A percentile compares a stretch with the other conserved stretches of the same genome.
Evolutionary conservation across 1,140 invertebrate species (phyloP).

Genomic region (Polyergus mexicanus): DNA sequence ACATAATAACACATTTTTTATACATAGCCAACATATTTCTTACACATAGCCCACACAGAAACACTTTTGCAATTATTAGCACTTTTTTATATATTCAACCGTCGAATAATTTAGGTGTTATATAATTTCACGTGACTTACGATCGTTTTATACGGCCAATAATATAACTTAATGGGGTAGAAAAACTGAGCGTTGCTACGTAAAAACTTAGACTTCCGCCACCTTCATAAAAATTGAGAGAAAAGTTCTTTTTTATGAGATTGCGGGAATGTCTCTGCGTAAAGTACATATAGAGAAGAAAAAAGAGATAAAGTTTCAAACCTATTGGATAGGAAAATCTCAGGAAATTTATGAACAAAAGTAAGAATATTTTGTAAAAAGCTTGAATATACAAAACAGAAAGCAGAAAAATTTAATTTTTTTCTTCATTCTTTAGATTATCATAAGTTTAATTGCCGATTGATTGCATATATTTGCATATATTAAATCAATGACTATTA

Average conservation of each 20-base stretch:
- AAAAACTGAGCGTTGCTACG: conserved; percentile 42
- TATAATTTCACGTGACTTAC: neutral
- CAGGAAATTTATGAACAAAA: conserved; percentile 29
- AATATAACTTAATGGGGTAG: conserved; percentile 55
- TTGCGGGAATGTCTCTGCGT: conserved; percentile 46
- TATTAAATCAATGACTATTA: neutral
- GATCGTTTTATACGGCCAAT: conserved; percentile 49
- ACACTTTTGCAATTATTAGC: neutral
- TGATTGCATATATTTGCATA: neutral
- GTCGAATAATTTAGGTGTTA: conserved; percentile 23
- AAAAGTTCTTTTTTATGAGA: conserved; percentile 58
- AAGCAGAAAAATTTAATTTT: neutral
- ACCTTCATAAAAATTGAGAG: conserved; percentile 62
- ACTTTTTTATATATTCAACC: neutral
- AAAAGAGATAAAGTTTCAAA: conserved; percentile 45
- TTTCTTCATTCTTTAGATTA: neutral
- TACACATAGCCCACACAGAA: neutral
- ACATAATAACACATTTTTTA: neutral
- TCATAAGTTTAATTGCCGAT: neutral
- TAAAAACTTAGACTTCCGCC: conserved; percentile 37
- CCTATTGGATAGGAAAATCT: conserved; percentile 40
- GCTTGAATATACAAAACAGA: conserved; percentile 40
- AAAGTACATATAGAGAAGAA: conserved; percentile 39
- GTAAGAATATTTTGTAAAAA: conserved; percentile 48
- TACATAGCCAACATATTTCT: neutral